These are phyloP conservation scores for Podocnemis expansa DNA, from an alignment of 2,113 vertebrate species.

Conservation along the genomic window DNA sequence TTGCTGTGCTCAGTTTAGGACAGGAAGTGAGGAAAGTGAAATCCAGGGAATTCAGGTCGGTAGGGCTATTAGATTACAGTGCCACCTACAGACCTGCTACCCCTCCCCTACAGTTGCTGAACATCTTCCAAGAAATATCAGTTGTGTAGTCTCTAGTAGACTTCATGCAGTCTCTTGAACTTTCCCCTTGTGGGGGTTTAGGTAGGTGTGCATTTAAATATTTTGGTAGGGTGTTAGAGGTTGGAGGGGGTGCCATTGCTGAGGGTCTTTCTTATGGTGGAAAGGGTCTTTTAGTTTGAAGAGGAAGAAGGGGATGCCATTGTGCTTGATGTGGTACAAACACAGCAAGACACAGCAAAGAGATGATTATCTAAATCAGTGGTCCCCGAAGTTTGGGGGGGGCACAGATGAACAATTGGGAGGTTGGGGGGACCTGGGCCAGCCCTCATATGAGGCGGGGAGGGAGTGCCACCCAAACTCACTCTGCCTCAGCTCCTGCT, in stretches of 20 bases:
- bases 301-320: not conserved
- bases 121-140: not conserved
- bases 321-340: not conserved
- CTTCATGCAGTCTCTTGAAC: rapidly evolving
- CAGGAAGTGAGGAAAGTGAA: constrained; percentile 1
- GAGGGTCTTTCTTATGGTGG: not conserved
- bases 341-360: not conserved
- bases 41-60: not conserved
- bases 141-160: not conserved
- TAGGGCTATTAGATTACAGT: not conserved
- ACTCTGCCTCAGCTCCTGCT: no score
- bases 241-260: not conserved
- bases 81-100: not conserved
- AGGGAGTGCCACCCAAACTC: no score
- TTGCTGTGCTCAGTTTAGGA: not conserved
- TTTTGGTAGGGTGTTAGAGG: not conserved
- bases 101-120: not conserved
- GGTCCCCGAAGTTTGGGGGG: no score
- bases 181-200: not conserved
- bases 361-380: not conserved
- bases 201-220: not conserved
- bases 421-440: no score
- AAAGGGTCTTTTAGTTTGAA: not conserved
- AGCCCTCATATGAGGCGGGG: no score
- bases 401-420: no score